Evolutionary conservation across 1,140 invertebrate genomes (phyloP).

Genomic region (Wiebesia pumilae): DNA sequence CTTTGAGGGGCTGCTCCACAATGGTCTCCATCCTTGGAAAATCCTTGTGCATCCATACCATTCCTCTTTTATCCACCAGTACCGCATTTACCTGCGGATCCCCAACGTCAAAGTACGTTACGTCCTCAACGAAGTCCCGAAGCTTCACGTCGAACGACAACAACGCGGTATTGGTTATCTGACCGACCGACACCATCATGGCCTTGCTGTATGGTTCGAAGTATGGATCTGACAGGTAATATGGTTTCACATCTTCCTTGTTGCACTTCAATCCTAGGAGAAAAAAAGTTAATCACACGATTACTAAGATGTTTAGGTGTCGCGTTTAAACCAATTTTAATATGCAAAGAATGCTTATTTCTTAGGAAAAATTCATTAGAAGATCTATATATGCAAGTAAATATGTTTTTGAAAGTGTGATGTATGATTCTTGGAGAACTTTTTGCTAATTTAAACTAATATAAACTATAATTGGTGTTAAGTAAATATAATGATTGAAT

Average conservation of each 20-base stretch:
- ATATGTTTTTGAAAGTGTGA: too few relatives aligned
- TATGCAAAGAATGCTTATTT: too few relatives aligned
- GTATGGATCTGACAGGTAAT: slow-evolving; percentile 71
- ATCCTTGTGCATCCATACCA: slow-evolving; percentile 72
- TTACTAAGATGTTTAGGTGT: too few relatives aligned
- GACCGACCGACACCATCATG: slow-evolving; percentile 68
- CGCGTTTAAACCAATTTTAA: too few relatives aligned
- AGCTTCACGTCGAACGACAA: slow-evolving; percentile 69
- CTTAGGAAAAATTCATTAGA: too few relatives aligned
- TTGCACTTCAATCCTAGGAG: slow-evolving; percentile 65
- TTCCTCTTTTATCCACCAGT: slow-evolving; percentile 69
- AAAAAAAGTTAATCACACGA: not conserved
- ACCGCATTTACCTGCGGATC: slow-evolving; percentile 61
- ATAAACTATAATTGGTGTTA: too few relatives aligned
- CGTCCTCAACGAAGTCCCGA: slow-evolving; percentile 68
- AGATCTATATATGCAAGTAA: too few relatives aligned
- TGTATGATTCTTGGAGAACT: too few relatives aligned
- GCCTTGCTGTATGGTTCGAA: slow-evolving; percentile 71
- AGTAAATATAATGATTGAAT: too few relatives aligned
- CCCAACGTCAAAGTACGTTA: slow-evolving; percentile 71
- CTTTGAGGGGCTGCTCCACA: slow-evolving; percentile 68
- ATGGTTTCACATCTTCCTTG: slow-evolving; percentile 64
- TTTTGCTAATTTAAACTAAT: too few relatives aligned
- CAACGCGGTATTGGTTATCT: slow-evolving; percentile 66
- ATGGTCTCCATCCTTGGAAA: slow-evolving; percentile 70